Evolutionary conservation across 2,888 invertebrate genomes (phyloP).

Genomic region (Cheilosia vulpina): DNA sequence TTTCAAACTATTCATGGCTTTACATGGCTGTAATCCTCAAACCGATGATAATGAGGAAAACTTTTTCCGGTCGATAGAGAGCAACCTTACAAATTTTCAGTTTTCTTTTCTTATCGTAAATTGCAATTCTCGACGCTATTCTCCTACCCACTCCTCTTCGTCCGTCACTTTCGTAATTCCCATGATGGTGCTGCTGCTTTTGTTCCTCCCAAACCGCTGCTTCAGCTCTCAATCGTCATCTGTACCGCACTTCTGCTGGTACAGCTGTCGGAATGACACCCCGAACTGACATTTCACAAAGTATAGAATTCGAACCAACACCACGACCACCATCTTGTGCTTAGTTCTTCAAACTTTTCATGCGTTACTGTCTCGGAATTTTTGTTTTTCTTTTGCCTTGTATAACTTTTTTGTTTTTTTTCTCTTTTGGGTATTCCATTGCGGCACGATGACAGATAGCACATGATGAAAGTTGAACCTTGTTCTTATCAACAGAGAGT

Average conservation of each 20-base stretch:
- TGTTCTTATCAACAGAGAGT: constrained; percentile 58
- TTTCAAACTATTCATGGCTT: constrained; percentile 10
- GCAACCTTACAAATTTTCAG: constrained; percentile 15
- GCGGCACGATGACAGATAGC: constrained; percentile 65
- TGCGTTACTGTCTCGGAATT: constrained; percentile 69
- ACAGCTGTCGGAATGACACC: constrained; percentile 56
- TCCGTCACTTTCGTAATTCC: constrained; percentile 44
- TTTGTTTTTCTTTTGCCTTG: constrained; percentile 25
- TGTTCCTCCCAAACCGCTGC: background rate
- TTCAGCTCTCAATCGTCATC: constrained; percentile 21
- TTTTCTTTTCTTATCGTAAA: constrained; percentile 61
- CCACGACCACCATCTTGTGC: constrained; percentile 11
- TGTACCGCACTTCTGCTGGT: constrained; percentile 28
- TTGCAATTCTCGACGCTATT: constrained; percentile 48
- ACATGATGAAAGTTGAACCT: constrained; percentile 71
- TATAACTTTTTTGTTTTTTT: constrained; percentile 16
- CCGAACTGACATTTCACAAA: constrained; percentile 53
- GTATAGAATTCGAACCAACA: constrained; percentile 34
- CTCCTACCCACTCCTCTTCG: background rate
- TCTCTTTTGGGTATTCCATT: constrained; percentile 42
- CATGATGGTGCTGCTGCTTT: constrained; percentile 35
- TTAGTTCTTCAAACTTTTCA: constrained; percentile 68
- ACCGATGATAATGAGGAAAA: constrained; percentile 30
- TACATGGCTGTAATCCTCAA: constrained; percentile 15
- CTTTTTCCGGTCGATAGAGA: constrained; percentile 40